Evolutionary conservation across 2,797 vertebrate species (phyloP).

Genomic region (Ispidina picta): DNA sequence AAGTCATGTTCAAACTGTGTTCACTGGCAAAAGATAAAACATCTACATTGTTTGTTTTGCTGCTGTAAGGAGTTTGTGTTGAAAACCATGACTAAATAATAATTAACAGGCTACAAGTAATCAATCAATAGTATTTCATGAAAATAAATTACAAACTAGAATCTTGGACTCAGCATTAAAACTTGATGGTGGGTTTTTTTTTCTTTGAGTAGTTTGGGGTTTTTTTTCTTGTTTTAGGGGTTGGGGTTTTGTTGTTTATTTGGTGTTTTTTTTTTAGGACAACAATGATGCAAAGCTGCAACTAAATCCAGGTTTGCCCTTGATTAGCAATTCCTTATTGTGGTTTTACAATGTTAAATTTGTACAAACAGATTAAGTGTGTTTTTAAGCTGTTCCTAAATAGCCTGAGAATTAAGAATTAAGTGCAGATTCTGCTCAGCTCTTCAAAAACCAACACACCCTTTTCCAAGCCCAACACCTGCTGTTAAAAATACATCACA

Average conservation of each 20-base stretch:
- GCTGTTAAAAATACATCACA: conserved; percentile 79
- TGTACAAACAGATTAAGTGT: conserved; percentile 76
- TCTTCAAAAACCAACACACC: conserved; percentile 68
- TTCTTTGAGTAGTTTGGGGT: neutral
- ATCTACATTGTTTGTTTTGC: conserved; percentile 57
- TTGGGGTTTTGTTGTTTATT: neutral
- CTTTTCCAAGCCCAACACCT: conserved; percentile 79
- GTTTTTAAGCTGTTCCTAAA: conserved; percentile 78
- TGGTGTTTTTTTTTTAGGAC: neutral
- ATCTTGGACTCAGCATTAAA: conserved; percentile 32
- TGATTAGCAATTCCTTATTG: conserved; percentile 70
- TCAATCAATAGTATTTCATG: conserved; percentile 48
- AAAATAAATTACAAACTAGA: conserved; percentile 41
- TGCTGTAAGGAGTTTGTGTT: conserved; percentile 54
- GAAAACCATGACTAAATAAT: conserved; percentile 55
- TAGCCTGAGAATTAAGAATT: conserved; percentile 78
- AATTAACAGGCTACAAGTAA: conserved; percentile 61
- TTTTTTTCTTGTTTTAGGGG: too few relatives aligned
- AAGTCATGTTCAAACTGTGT: conserved; percentile 48
- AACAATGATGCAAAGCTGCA: conserved; percentile 50
- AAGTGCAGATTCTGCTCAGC: conserved; percentile 70
- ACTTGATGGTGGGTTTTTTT: neutral
- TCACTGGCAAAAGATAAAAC: conserved; percentile 58
- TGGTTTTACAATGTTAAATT: conserved; percentile 70
- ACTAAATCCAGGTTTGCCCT: conserved; percentile 48